Base-by-base conservation (phyloP, 2,888 invertebrate species). In the Rhaphigaster nebulosa region DNA sequence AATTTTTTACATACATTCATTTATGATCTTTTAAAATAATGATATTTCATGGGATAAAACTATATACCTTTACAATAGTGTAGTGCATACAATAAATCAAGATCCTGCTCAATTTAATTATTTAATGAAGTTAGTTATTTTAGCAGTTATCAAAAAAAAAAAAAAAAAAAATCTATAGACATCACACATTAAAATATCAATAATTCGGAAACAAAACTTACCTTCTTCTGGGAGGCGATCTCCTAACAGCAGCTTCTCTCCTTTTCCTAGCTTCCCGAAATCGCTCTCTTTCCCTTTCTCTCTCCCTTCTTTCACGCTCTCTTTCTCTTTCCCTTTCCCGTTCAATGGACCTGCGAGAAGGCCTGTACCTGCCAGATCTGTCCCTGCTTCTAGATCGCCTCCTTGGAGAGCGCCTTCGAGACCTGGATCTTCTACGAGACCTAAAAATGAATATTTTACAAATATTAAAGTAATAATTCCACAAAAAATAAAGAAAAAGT, bases 281-380 rank as follows among this genome's bases (percentile, higher is more conserved):
- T 15, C 90, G 26, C 87, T 90, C 90, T 18, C 90, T 23, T 38
- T 90, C 90, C 38, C 90, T 50, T 87, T 90, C 90, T 38, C 80
- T 84, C 56, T 52, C 87, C 34, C 87, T 54, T 41, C 94, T 91
- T 91, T 92, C 92, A 15, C 94, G 93, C 56, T 94, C 94, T 91
- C 94, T 93, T 92, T 94, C 94, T 41, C 94, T 91, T 87, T 93
- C 93, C 88, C 93, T 91, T 76, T 93, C 92, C 54, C 93, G 92
- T 60, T 93, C 92, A 65, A 93, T 91, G 38, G 93, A 93, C 56
- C 93, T 91, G n/a, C 93, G 92, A 80, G 92, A 92, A 18, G 92
- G 92, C 94, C 94, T 92, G 94, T 93, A 88, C 93, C 95, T 94
- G 91, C 93, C 93, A 6, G 94, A 93, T 80, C 94, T 93, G 60